Evolutionary conservation across 2,888 invertebrate species (phyloP).

Genomic region (Dolichopus griseipennis): DNA sequence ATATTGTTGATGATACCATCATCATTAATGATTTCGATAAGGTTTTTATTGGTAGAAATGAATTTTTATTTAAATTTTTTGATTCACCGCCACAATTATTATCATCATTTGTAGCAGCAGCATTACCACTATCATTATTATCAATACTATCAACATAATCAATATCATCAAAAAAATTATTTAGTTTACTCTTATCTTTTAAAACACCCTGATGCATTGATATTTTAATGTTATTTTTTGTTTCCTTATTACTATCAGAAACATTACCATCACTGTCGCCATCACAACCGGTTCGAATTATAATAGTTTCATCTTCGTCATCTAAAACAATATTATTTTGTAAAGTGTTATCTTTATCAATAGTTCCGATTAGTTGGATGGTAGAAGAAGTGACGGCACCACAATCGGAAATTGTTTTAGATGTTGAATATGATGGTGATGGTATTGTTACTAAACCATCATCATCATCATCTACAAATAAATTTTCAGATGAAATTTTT

Average conservation of each 20-base stretch:
- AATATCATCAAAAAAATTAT: not conserved
- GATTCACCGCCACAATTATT: slow-evolving; percentile 18
- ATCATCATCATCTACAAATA: not conserved
- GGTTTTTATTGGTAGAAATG: not conserved
- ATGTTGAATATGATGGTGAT: not conserved
- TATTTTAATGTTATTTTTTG: not conserved
- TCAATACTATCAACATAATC: slow-evolving; percentile 25
- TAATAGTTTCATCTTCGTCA: not conserved
- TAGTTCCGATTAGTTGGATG: not conserved
- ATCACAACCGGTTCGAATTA: slow-evolving; percentile 8
- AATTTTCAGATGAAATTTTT: not conserved
- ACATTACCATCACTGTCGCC: not conserved
- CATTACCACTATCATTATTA: not conserved
- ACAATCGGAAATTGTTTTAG: not conserved
- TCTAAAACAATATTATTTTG: not conserved
- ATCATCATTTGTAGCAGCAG: slow-evolving; percentile 29
- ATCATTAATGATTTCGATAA: not conserved
- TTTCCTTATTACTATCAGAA: not conserved
- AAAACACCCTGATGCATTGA: not conserved
- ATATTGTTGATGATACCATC: slow-evolving; percentile 10
- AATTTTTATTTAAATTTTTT: not conserved
- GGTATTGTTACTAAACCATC: not conserved
- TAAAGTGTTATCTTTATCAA: not conserved
- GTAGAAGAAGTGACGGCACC: not conserved
- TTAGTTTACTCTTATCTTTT: not conserved